Conservation (phyloP, 2,888 invertebrate genomes). For the Erannis defoliaria region DNA sequence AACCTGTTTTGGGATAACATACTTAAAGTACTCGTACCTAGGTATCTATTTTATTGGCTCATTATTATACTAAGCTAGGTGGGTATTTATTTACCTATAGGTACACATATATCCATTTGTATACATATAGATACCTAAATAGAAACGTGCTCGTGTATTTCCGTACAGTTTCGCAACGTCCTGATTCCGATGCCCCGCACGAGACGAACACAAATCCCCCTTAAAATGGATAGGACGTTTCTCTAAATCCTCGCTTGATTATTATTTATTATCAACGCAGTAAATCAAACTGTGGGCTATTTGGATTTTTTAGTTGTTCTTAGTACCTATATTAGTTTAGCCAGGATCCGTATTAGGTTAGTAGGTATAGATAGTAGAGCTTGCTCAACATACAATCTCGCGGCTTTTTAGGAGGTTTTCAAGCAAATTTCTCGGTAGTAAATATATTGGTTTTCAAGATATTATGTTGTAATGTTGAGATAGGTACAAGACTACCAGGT, state of each 20-base stretch:
- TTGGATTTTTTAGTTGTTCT: slow-evolving; percentile 17
- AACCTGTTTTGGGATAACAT: no score
- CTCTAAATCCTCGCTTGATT: slow-evolving; percentile 80
- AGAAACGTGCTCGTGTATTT: slow-evolving; percentile 37
- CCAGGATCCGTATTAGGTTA: no score
- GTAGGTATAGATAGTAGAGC: neutral
- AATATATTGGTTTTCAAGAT: no score
- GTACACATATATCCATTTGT: neutral
- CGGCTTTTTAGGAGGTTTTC: neutral
- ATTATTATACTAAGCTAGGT: no score
- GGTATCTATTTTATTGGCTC: no score
- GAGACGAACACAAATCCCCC: slow-evolving; percentile 74
- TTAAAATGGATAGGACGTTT: slow-evolving; percentile 82
- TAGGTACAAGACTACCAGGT: no score
- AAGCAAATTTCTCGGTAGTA: neutral
- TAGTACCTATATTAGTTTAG: neutral
- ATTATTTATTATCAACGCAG: slow-evolving; percentile 81
- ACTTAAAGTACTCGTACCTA: no score
- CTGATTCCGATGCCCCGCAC: slow-evolving; percentile 74
- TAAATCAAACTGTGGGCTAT: slow-evolving; percentile 63
- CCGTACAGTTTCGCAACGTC: slow-evolving; percentile 53
- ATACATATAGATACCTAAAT: neutral
- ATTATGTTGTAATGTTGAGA: no score
- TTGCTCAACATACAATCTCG: neutral
- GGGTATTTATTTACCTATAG: no score